Evolutionary conservation across 2,888 invertebrate genomes (phyloP), one percentile per base, ranked within the genome.

Genomic region (Nyleta sp.): DNA sequence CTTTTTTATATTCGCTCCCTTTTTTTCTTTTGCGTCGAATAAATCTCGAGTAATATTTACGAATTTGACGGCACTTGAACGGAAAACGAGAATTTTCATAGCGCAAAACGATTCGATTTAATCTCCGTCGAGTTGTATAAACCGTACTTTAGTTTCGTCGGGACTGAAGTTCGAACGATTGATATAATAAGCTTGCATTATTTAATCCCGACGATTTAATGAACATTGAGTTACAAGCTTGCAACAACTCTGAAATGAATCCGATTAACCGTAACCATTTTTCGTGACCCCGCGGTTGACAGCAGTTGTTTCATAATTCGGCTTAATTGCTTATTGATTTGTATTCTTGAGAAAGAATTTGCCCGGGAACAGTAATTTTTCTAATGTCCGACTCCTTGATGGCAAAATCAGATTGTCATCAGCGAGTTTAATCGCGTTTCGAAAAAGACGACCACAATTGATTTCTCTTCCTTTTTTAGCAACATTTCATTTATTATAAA

Each of bases 321-420:
- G 44, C 55, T 46, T 65, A 70, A 68, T 75, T 64, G 70, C 62
- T 55, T 70, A 70, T 75, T 64, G 75, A 76, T 76, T 70, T 53
- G 18, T 31, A 70, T 76, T 70, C 64, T 59, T 59, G 33, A 42
- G 35, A 44, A 70, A 53, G 50, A 65, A 55, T 40, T 48, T 62
- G 20, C 72, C 38, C 15, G 13, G 22, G 24, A 44, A 38, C 24
- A 38, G 60, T 70, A 60, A 55, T 20, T 42, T 55, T 60, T 70
- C 33, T 52, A 52, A 60, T 18, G 64, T 72, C 64, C 57, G 55
- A 48, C 13, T 72, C 7, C 33, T 60, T 57, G 13, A 52, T 52
- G 35, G 53, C 18, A 4, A 31, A 71, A 72, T 57, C 64, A 20
- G 31, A 48, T 55, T 64, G 64, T 64, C 64, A 62, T 70, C 38